Percentiles rank a stretch among this genome's conserved stretches.
Evolutionary conservation across 1,140 invertebrate species (phyloP).

Genomic region (Apocrypta bakeri): DNA sequence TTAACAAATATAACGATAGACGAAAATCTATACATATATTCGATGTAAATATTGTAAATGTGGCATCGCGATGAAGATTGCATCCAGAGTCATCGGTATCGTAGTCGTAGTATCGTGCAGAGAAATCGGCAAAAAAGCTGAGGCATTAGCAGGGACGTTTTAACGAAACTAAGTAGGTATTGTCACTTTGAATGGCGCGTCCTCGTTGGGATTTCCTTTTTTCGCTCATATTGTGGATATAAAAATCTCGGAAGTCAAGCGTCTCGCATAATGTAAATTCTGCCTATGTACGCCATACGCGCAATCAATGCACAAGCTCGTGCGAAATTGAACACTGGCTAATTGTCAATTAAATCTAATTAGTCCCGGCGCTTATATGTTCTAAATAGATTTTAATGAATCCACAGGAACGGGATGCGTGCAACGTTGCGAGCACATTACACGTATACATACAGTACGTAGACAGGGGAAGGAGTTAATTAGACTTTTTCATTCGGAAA

Average conservation of each 20-base stretch:
- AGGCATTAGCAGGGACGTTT: background rate
- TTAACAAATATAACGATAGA: background rate
- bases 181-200: slow-evolving; percentile 18
- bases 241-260: background rate
- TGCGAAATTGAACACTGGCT: slow-evolving; percentile 30
- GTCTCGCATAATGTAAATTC: background rate
- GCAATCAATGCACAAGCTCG: background rate
- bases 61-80: slow-evolving; percentile 29
- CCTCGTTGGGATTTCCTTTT: background rate
- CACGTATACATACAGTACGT: too few relatives aligned
- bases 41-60: too few relatives aligned
- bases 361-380: slow-evolving; percentile 19
- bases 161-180: background rate
- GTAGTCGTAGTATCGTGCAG: too few relatives aligned
- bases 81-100: too few relatives aligned
- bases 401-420: background rate
- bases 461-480: slow-evolving; percentile 12
- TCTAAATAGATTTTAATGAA: slow-evolving; percentile 29
- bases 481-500: slow-evolving; percentile 38
- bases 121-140: background rate
- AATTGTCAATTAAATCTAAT: slow-evolving; percentile 50
- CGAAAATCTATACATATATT: slow-evolving; percentile 14
- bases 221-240: background rate
- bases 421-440: background rate
- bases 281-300: background rate